Base-by-base conservation (phyloP, 2,113 vertebrate genomes). In the Noturus placidus region DNA sequence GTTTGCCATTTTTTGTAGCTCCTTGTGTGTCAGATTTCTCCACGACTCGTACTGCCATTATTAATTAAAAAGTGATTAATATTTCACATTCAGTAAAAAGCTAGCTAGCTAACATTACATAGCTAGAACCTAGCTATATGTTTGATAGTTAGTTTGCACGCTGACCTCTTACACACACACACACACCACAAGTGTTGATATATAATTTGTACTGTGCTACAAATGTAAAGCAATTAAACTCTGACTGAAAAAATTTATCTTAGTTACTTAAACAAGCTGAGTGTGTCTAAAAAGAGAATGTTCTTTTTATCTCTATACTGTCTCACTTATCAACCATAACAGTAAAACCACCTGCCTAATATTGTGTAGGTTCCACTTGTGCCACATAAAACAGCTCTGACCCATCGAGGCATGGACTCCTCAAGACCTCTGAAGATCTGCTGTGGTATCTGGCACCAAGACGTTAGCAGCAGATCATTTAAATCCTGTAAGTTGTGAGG, bases 181-280 rank as follows among this genome's bases (percentile, higher is more conserved):
- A 69, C 67, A 1, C 13, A 67, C 10, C n/a, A 30, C 27, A 14
- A 0, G 0, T 67, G n/a, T 19, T 69, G 30, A 15, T 69, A 15
- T 69, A 69, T 69, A n/a, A 65, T 13, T 65, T 65, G 27, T 22
- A 63, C 7, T 63, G 2, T 63, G 25, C 59, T 3, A 9, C 25
- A 27, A 50, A 78, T 27, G 38, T 78, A 78, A 78, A 78, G 27
- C 22, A 78, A 27, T 78, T 78, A 54, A 54, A 79, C 76, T 54
- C 5, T 8, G 46, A 54, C 25, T 30, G 8, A 78, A 78, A n/a
- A 22, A 5, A 78, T 2, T 50, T n/a, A 54, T 79, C n/a, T 19
- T 30, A 80, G 17, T 50, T 50, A 50, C 8, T 52, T 78, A 52
- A 78, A 78, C 25, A 79, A 79, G n/a, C 46, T 69, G 4, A 33